These are phyloP conservation scores for Acrossocheilus wenchowensis DNA, from an alignment of 2,797 vertebrate species.

Conservation along the genomic window DNA sequence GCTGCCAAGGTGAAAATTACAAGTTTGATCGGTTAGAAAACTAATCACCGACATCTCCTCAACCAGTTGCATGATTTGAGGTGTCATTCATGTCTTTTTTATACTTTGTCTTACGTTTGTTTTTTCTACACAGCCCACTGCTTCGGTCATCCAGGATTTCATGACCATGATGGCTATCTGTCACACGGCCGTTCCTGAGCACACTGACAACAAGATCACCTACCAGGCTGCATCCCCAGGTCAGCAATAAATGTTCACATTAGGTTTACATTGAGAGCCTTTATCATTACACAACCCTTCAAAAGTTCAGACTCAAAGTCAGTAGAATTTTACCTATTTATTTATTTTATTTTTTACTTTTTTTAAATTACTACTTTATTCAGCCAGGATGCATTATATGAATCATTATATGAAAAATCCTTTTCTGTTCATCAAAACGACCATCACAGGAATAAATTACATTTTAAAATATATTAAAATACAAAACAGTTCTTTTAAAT, in stretches of 20 bases:
- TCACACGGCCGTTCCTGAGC: constrained; percentile 96
- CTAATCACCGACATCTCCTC: background rate
- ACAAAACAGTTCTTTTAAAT: background rate
- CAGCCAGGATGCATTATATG: background rate
- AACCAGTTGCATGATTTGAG: background rate
- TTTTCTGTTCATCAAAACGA: background rate
- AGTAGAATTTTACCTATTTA: no score
- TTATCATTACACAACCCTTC: background rate
- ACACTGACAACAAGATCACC: constrained; percentile 84
- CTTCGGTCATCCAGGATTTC: constrained; percentile 94
- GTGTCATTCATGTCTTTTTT: background rate
- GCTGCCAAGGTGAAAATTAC: background rate
- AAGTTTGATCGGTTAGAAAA: background rate
- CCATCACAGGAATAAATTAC: background rate
- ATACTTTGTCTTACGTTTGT: constrained; percentile 32
- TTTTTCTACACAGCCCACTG: constrained; percentile 83
- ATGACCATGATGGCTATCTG: constrained; percentile 99
- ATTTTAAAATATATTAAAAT: background rate
- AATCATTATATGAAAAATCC: no score
- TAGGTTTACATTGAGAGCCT: background rate
- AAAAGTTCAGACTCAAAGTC: background rate
- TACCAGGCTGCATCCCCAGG: constrained; percentile 99
- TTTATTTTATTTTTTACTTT: background rate
- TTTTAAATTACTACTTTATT: background rate
- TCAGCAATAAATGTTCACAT: constrained; percentile 64